Evolutionary conservation across 2,888 invertebrate genomes (phyloP).

Genomic region (Drosophila diplacantha): DNA sequence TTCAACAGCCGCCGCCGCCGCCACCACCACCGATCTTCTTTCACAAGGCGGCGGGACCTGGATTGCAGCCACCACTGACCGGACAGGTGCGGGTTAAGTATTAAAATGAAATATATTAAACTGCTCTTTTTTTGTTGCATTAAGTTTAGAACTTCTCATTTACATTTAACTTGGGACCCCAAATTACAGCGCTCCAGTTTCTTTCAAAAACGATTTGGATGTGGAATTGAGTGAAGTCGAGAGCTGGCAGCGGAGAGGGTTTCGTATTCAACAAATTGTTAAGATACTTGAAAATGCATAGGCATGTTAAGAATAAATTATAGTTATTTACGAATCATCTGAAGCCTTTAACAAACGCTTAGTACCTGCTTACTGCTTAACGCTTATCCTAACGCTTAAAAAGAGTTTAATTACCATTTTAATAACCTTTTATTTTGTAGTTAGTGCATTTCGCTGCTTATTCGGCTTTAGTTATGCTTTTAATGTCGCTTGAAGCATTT

Average conservation of each 20-base stretch:
- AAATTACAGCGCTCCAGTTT: background rate
- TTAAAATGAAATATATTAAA: background rate
- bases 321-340: background rate
- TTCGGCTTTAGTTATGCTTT: background rate
- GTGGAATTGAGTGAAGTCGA: background rate
- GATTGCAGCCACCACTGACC: constrained; percentile 3
- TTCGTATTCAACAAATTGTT: background rate
- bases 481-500: background rate
- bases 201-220: too few relatives aligned
- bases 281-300: background rate
- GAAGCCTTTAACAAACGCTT: background rate
- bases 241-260: background rate
- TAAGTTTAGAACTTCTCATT: background rate
- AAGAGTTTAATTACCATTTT: background rate
- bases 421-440: background rate
- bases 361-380: background rate
- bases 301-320: background rate
- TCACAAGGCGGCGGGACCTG: constrained; percentile 22
- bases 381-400: background rate
- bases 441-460: background rate
- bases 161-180: background rate
- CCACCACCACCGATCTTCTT: constrained; percentile 32
- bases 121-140: background rate
- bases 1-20: constrained; percentile 23
- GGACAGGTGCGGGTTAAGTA: constrained; percentile 32